These are phyloP conservation scores for Etheostoma spectabile DNA, from an alignment of 2,113 vertebrate species.

Conservation along the genomic window DNA sequence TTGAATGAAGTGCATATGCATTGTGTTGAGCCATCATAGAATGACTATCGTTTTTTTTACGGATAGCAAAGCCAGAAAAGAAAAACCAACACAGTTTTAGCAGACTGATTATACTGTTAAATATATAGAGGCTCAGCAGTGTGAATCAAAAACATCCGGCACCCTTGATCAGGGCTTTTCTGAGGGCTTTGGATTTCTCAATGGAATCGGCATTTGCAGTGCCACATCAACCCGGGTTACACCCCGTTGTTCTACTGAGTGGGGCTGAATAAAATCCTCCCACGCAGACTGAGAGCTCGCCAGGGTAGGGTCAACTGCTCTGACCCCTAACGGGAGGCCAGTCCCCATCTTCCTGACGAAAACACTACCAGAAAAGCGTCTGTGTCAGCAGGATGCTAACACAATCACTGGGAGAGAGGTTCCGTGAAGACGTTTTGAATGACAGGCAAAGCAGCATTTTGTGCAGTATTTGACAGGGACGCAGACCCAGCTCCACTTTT, in stretches of 20 bases:
- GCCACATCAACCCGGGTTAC: constrained; percentile 64
- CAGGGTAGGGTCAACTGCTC: constrained; percentile 63
- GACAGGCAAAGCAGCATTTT: constrained; percentile 54
- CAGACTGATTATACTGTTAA: constrained; percentile 53
- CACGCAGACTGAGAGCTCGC: constrained; percentile 55
- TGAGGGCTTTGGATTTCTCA: constrained; percentile 58
- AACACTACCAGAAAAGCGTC: constrained; percentile 14
- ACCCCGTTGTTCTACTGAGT: constrained; percentile 72
- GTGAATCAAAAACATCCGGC: constrained; percentile 76
- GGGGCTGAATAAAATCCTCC: constrained; percentile 70
- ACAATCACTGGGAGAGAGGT: constrained; percentile 28
- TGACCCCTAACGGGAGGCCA: constrained; percentile 60
- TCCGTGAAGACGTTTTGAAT: constrained; percentile 47
- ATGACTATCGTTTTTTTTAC: constrained; percentile 38
- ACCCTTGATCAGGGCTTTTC: constrained; percentile 57
- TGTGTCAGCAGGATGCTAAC: constrained; percentile 59
- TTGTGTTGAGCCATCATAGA: neutral
- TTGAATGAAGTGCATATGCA: constrained; percentile 26
- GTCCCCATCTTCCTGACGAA: constrained; percentile 55
- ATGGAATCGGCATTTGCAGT: constrained; percentile 61
- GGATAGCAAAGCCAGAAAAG: constrained; percentile 35
- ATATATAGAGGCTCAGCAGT: constrained; percentile 59
- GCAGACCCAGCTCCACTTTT: constrained; percentile 44
- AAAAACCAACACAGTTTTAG: constrained; percentile 51
- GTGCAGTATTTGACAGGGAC: constrained; percentile 52